Evolutionary conservation across 2,797 vertebrate species (phyloP), one percentile per base, ranked within the genome.

Genomic region (Melanotaenia boesemani): DNA sequence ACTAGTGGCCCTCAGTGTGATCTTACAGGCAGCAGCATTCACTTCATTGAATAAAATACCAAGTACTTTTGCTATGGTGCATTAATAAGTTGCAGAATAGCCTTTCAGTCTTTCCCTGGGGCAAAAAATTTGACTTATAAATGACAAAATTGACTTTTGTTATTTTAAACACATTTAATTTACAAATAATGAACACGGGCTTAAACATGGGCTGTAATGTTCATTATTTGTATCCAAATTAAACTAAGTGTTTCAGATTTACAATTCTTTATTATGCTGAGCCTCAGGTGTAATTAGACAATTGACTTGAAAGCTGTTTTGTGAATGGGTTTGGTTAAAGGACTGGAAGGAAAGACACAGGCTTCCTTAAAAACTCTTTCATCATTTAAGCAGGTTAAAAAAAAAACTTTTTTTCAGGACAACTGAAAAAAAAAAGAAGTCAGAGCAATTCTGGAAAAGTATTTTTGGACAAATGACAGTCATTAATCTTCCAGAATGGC

Each of bases 11-110:
- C 76, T 76, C 58, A 20, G 0, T 4, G 0, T 0, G 11, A 63
- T 75, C 77, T 88, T 67, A 56, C 63, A 89, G 85, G 76, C 78
- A 72, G 5, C 39, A 46, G 32, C 28, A 50, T 50, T 50, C 20
- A 50, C 8, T 50, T 10, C 3, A 48, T 1, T 5, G 4, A 41
- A 41, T 48, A 3, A 48, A 48, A 48, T 48, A 8, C 18, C 48
- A 48, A 48, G 8, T 48, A 50, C 6, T 4, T 50, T 48, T 48
- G 6, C 6, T 20, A 18, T 48, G 18, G 2, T 50, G 46, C 20
- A 48, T 46, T 46, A 48, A n/a, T 2, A n/a, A 20, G 46, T 48
- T 46, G 44, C 44, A 20, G 5, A 46, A 20, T n/a, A 50, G 46
- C 1, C 8, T n/a, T n/a, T 8, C 20, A 10, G 0, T 50, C n/a